These are phyloP conservation scores for Plagiodera versicolora DNA, from an alignment of 2,888 invertebrate species.

Conservation along the genomic window DNA sequence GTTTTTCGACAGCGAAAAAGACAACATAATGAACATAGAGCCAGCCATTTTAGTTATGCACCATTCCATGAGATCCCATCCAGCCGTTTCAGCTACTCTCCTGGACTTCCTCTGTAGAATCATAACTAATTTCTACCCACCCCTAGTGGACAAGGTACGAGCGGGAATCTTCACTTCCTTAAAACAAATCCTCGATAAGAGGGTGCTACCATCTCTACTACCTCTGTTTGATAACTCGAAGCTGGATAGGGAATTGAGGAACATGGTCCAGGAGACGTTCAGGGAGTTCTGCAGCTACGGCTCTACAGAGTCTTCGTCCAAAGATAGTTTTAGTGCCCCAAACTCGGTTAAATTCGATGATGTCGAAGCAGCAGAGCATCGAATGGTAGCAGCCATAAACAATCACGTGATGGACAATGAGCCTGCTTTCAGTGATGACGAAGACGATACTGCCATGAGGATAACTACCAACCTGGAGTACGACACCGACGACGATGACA, in stretches of 20 bases:
- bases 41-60: slow-evolving; percentile 93
- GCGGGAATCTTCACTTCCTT: slow-evolving; percentile 82
- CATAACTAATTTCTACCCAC: slow-evolving; percentile 84
- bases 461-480: slow-evolving; percentile 57
- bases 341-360: slow-evolving; percentile 42
- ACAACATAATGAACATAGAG: slow-evolving; percentile 96
- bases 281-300: slow-evolving; percentile 74
- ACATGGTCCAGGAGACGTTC: slow-evolving; percentile 87
- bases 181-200: slow-evolving; percentile 85
- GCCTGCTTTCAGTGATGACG: slow-evolving; percentile 84
- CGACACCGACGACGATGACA: slow-evolving; percentile 67
- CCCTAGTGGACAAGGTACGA: slow-evolving; percentile 75
- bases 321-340: slow-evolving; percentile 34
- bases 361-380: slow-evolving; percentile 19
- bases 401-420: slow-evolving; percentile 64
- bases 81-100: slow-evolving; percentile 85
- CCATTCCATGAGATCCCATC: slow-evolving; percentile 89
- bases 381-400: slow-evolving; percentile 40
- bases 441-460: slow-evolving; percentile 64
- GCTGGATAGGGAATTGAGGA: slow-evolving; percentile 79
- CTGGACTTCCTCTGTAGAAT: slow-evolving; percentile 91
- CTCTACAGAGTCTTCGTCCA: slow-evolving; percentile 47
- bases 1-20: slow-evolving; percentile 86
- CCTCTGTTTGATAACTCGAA: slow-evolving; percentile 88
- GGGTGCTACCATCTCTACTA: slow-evolving; percentile 83